These are phyloP conservation scores for Drosophila putrida DNA, from an alignment of 2,888 invertebrate genomes.

Conservation along the genomic window DNA sequence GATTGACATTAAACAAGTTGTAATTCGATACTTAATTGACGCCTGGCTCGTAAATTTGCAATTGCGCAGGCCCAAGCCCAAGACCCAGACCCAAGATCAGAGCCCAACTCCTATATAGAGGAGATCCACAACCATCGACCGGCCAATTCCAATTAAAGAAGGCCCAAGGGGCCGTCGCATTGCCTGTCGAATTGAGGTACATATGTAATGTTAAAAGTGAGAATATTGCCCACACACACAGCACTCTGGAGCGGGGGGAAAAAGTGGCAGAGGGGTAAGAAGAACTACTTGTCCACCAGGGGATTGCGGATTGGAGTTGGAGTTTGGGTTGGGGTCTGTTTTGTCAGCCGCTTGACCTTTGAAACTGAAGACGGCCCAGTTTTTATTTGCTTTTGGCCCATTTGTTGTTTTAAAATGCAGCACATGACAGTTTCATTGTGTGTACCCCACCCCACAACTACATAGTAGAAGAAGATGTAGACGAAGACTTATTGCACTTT, in stretches of 20 bases:
- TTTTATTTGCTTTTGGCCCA: conserved; percentile 70
- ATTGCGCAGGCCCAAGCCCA: conserved; percentile 55
- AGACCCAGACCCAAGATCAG: background rate
- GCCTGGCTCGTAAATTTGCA: conserved; percentile 85
- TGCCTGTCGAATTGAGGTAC: conserved; percentile 80
- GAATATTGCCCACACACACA: conserved; percentile 72
- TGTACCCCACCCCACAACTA: conserved; percentile 12
- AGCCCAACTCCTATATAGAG: conserved; percentile 9
- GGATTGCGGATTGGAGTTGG: background rate
- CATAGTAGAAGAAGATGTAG: background rate
- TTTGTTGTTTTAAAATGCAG: conserved; percentile 67
- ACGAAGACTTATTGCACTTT: conserved; percentile 71
- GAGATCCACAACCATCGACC: conserved; percentile 39
- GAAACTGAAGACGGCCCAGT: conserved; percentile 69
- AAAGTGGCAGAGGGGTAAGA: too few species aligned
- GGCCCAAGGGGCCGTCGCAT: conserved; percentile 76
- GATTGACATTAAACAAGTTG: conserved; percentile 85
- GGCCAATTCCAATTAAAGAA: conserved; percentile 78
- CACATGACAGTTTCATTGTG: conserved; percentile 70
- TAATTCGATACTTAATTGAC: conserved; percentile 86
- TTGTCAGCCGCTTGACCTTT: conserved; percentile 56
- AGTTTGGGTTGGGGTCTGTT: background rate
- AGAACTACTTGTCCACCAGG: background rate
- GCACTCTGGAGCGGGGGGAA: background rate
- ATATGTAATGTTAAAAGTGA: conserved; percentile 73